Percentiles rank a stretch among this genome's conserved stretches.
phyloP scores from a whole-genome alignment of 2,888 invertebrate species.

The Patella depressa region DNA sequence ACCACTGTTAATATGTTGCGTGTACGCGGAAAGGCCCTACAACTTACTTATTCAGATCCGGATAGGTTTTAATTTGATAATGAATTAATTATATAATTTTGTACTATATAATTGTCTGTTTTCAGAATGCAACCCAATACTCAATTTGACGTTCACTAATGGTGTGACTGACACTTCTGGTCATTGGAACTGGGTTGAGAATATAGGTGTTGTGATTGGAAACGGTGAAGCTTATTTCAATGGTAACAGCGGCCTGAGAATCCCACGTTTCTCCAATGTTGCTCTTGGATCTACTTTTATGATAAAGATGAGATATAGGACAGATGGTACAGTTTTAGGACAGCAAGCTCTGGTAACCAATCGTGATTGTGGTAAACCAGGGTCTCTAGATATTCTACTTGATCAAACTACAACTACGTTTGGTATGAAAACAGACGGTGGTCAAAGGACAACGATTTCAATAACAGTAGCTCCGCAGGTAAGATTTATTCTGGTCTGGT shows the following conservation, averaged over 20 bases:
- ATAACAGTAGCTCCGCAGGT: too few relatives aligned
- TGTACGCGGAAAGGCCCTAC: too few relatives aligned
- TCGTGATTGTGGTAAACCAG: conserved; percentile 50
- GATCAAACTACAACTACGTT: conserved; percentile 38
- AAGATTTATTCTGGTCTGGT: too few relatives aligned
- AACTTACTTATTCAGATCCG: too few relatives aligned
- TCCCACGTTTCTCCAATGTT: conserved; percentile 55
- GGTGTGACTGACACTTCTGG: conserved; percentile 27
- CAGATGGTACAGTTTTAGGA: background rate
- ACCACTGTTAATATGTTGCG: too few relatives aligned
- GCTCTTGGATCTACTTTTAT: conserved; percentile 49
- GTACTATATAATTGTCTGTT: too few relatives aligned
- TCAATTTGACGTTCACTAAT: too few relatives aligned
- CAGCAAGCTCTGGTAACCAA: conserved; percentile 50
- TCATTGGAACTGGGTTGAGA: conserved; percentile 34
- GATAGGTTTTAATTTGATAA: too few relatives aligned
- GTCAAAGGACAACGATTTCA: too few relatives aligned
- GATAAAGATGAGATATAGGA: conserved; percentile 46
- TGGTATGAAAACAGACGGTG: conserved; percentile 34
- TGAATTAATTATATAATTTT: too few relatives aligned
- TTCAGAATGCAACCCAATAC: too few relatives aligned
- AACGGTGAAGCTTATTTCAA: conserved; percentile 51
- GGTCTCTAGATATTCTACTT: conserved; percentile 49
- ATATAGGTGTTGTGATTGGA: conserved; percentile 49
- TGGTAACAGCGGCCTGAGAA: conserved; percentile 49